Base-by-base conservation (phyloP, 37 sponge, comb jelly and placozoan species). In the Haliclona indistincta region DNA sequence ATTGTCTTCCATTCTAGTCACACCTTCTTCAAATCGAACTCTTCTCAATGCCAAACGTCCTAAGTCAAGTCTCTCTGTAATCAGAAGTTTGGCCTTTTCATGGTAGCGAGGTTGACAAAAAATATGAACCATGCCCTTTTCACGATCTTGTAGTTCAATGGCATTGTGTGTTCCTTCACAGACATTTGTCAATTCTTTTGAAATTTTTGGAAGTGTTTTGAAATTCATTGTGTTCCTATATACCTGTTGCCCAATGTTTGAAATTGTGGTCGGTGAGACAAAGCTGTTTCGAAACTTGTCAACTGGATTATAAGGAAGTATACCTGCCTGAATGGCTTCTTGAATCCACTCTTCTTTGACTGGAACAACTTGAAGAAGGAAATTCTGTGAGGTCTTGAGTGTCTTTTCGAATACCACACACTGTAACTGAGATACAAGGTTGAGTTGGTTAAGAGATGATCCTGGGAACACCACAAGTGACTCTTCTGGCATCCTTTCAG, bases 281-380 rank as follows among this genome's bases (percentile, higher is more conserved):
- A 73, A 43, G 55, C 61, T 77, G 7, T 67, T 15, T 19, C 45
- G 29, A 28, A 58, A 72, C 0, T n/a, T 22, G 17, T 73, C 66
- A 4, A 43, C 43, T 32, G 83, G 89, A 54, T 88, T 55, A 29
- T 39, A 29, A 4, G 6, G 33, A 19, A 88, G 45, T 53, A 61
- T 66, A 0, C 77, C 81, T 29, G 36, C 29, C 3, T 38, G 29
- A 30, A 89, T 29, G 20, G 90, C 90, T 80, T 89, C 77, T 41
- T 73, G 35, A 32, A 89, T 55, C 90, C 90, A 89, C 29, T 89
- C 81, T 40, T 84, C 64, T n/a, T 71, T 29, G 19, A 89, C 90
- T n/a, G 81, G 75, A 6, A 81, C 7, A 11, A 76, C 81, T 52
- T 84, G 77, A 7, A 84, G 69, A 0, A 89, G 65, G 49, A 84